Evolutionary conservation across 2,888 invertebrate genomes (phyloP), one percentile per base, ranked within the genome.

Genomic region (Xestia xanthographa): DNA sequence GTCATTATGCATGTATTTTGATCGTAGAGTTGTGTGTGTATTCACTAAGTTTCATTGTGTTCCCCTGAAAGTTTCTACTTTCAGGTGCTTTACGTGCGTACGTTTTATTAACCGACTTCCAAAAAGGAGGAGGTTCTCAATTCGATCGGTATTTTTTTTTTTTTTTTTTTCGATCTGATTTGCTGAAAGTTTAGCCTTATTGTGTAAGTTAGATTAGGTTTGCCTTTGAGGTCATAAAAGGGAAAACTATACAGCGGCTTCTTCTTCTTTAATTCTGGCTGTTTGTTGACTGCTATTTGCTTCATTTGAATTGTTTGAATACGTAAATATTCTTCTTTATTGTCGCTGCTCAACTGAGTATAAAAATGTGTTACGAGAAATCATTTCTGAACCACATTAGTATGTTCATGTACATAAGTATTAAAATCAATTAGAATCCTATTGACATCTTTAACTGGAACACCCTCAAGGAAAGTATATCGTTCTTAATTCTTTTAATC

Each of bases 401-500:
- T n/a, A n/a, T n/a, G n/a, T n/a, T n/a, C n/a, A n/a, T n/a, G 34
- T 26, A 41, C 12, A 22, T 6, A 41, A 38, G 38, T 41, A 53
- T 68, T 41, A 26, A 65, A 71, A 74, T 60, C 11, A 43, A 74
- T 62, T 68, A 45, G 1, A 62, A 66, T 78, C 60, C 34, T 62
- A 67, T 68, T 73, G 5, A 63, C 38, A 48, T 62, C 29, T 34
- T 26, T 65, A 65, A 65, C 29, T 66, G 56, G 22, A 50, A 56
- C 22, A 22, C 41, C 38, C 43, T 43, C 56, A 60, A 8, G 34
- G 12, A 66, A 78, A 70, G 70, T 63, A 45, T 26, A 48, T 48
- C 1, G 72, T 70, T 66, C 67, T 66, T 53, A 68, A 76, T 68
- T 65, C 14, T 29, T 77, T 29, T 70, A 82, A 82, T 82, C 67